Base-by-base conservation (phyloP, 2,888 invertebrate genomes). In the Lissocephala sabroskyi region DNA sequence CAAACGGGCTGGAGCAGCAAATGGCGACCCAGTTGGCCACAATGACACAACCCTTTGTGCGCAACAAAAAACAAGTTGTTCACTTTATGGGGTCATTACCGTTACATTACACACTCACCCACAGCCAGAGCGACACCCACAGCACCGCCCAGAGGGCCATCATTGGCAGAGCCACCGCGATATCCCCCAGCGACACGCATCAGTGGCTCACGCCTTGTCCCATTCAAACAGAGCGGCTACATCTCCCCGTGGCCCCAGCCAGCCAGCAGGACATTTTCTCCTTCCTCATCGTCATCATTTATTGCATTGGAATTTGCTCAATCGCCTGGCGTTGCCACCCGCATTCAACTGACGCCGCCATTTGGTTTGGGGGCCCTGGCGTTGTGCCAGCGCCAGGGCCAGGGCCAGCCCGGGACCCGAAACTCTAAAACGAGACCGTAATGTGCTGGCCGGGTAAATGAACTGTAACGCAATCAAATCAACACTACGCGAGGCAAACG, bases 381-480 rank as follows among this genome's bases (percentile, higher is more conserved):
- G 23, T 30, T 74, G 74, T 74, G 66, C 42, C 48, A 43, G 42
- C 54, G 70, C 66, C 66, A 66, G 56, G 55, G 36, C 57, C 47
- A 5, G 35, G 41, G 48, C 56, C 32, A 48, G 59, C 52, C 17
- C 37, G 10, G 30, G 16, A 32, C 30, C 18, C 29, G 11, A 41
- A 18, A 30, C 52, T 60, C 48, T 70, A 70, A 77, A 74, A 57
- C 74, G 74, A 56, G 66, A 65, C 66, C 66, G 70, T 62, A 63
- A 65, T 74, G 74, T 36, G 11, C 30, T 40, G 26, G 42, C 26
- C 36, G 77, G 77, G 75, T 71, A 71, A 77, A 71, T 71, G 71
- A 71, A 71, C 71, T 71, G 71, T 77, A 77, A 70, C 63, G 70
- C 70, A 71, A 71, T 71, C 77, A 77, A 71, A 71, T 71, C 75